Conservation (phyloP, 2,113 vertebrate species). For the Scortum barcoo region DNA sequence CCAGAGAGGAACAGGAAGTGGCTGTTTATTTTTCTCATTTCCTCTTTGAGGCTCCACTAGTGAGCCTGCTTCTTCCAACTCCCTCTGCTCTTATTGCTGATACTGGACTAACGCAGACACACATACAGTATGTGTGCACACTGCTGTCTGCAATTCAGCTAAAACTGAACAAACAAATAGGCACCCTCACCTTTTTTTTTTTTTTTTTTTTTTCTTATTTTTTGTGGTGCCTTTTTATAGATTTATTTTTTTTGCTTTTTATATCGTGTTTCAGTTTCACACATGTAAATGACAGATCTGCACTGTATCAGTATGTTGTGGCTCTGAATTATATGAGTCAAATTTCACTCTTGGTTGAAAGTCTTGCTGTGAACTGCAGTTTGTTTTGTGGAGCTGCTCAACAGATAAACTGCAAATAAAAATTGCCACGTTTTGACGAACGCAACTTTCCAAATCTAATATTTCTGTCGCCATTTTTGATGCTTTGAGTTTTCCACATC, state of each 20-base stretch:
- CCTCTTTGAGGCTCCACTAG: slow-evolving; percentile 80
- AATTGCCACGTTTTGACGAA: too few species aligned
- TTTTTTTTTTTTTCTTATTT: neutral
- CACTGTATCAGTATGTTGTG: neutral
- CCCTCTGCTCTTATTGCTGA: slow-evolving; percentile 68
- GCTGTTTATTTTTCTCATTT: slow-evolving; percentile 88
- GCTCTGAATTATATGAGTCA: neutral
- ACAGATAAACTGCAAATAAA: neutral
- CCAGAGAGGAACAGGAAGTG: slow-evolving; percentile 84
- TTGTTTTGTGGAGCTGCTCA: neutral
- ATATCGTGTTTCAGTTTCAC: neutral
- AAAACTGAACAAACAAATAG: neutral
- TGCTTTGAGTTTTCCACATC: too few species aligned
- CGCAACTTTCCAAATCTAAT: too few species aligned
- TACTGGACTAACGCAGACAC: slow-evolving; percentile 14
- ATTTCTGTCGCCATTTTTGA: too few species aligned
- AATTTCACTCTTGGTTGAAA: neutral
- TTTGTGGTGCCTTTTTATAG: too few species aligned
- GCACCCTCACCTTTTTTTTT: neutral
- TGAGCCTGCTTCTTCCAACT: slow-evolving; percentile 70
- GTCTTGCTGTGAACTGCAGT: neutral
- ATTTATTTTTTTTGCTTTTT: neutral
- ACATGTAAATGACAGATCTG: neutral
- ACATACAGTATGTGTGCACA: neutral
- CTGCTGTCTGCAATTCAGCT: neutral